These are phyloP conservation scores for Champsocephalus gunnari DNA, from an alignment of 2,797 vertebrate species.

Conservation along the genomic window DNA sequence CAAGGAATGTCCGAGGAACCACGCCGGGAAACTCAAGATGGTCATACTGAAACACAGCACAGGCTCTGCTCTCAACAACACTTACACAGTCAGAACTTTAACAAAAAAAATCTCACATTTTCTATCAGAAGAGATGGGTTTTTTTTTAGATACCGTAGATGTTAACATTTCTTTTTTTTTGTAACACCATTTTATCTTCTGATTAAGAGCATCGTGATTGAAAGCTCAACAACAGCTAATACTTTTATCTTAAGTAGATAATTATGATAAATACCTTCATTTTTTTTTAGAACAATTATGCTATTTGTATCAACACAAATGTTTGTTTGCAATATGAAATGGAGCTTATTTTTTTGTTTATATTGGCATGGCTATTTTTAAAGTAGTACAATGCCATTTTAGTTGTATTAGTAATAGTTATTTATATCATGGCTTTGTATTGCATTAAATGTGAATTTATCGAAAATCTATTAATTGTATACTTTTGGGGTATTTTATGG, in stretches of 20 bases:
- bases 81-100: not conserved
- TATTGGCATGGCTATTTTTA: not conserved
- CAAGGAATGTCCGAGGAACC: conserved; percentile 95
- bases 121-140: too few relatives aligned
- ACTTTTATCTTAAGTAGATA: not conserved
- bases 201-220: not conserved
- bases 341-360: not conserved
- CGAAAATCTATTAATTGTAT: not conserved
- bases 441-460: not conserved
- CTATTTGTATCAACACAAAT: too few relatives aligned
- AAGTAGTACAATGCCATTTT: not conserved
- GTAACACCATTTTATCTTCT: not conserved
- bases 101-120: not conserved
- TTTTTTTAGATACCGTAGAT: too few relatives aligned
- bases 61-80: not conserved
- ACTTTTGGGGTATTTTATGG: not conserved
- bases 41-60: conserved; percentile 89
- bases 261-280: too few relatives aligned
- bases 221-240: not conserved
- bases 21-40: conserved; percentile 97
- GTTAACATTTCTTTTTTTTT: not conserved
- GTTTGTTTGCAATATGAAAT: not conserved
- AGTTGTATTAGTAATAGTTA: not conserved
- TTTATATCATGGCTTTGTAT: not conserved
- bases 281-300: too few relatives aligned